phyloP scores from a whole-genome alignment of 2,113 vertebrate genomes.

The Orycteropus afer region DNA sequence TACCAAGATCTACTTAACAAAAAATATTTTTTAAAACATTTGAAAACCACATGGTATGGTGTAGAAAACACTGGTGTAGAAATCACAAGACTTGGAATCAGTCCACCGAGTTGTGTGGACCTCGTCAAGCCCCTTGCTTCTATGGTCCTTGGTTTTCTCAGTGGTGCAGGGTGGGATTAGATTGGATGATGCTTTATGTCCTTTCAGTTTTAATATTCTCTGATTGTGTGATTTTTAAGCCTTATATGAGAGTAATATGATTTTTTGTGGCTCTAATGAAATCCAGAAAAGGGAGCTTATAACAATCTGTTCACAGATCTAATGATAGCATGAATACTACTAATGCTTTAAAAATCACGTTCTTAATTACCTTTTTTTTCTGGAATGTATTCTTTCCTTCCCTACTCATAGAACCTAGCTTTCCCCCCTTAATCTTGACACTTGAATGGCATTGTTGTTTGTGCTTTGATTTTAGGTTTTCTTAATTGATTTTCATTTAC shows the following conservation, averaged over 20 bases:
- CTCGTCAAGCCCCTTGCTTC: background rate
- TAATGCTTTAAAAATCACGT: conserved; percentile 57
- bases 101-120: background rate
- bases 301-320: background rate
- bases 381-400: background rate
- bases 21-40: background rate
- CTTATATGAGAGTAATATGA: background rate
- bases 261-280: conserved; percentile 42
- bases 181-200: background rate
- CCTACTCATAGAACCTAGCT: background rate
- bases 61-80: background rate
- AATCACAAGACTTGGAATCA: background rate
- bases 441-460: conserved; percentile 32
- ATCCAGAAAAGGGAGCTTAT: background rate
- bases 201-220: background rate
- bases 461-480: conserved; percentile 56
- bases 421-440: background rate
- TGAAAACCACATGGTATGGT: background rate
- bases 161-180: background rate
- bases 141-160: background rate
- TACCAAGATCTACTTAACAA: conserved; percentile 13
- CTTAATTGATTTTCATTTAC: conserved; percentile 27
- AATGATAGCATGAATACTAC: conserved; percentile 22
- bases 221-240: background rate
- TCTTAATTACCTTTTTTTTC: background rate